Percentiles rank a stretch among this genome's conserved stretches.
These are phyloP conservation scores for Disparrhopalites patrizii DNA, from an alignment of 2,888 invertebrate genomes.

Conservation along the genomic window DNA sequence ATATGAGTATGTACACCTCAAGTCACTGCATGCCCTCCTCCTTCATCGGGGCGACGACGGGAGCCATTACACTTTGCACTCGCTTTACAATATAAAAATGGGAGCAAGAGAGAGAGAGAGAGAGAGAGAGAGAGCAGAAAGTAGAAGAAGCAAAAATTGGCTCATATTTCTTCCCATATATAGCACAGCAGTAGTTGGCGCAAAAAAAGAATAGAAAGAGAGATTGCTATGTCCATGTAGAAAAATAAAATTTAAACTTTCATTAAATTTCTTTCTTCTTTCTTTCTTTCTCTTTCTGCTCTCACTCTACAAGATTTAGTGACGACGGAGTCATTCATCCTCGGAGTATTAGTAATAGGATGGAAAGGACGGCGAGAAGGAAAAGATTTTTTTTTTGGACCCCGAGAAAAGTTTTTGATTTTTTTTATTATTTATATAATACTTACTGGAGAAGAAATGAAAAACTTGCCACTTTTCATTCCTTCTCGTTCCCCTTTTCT, in stretches of 20 bases:
- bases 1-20: too few relatives aligned
- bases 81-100: too few relatives aligned
- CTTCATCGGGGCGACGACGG: too few relatives aligned
- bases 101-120: not conserved
- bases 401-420: conserved; percentile 2
- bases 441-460: too few relatives aligned
- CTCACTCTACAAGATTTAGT: conserved; percentile 1
- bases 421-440: conserved; percentile 11
- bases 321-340: conserved; percentile 1
- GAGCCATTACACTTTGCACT: too few relatives aligned
- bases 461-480: conserved; percentile 10
- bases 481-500: not conserved
- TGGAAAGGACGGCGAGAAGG: not conserved
- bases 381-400: too few relatives aligned
- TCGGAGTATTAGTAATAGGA: not conserved
- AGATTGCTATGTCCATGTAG: too few relatives aligned
- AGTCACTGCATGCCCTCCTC: too few relatives aligned
- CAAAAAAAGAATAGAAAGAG: too few relatives aligned
- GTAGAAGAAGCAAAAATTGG: not conserved
- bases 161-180: not conserved
- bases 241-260: not conserved
- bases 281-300: too few relatives aligned
- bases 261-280: conserved; percentile 5
- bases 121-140: not conserved
- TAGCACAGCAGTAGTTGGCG: too few relatives aligned